phyloP scores from a whole-genome alignment of 2,888 invertebrate genomes.

The Ophion slaviceki region DNA sequence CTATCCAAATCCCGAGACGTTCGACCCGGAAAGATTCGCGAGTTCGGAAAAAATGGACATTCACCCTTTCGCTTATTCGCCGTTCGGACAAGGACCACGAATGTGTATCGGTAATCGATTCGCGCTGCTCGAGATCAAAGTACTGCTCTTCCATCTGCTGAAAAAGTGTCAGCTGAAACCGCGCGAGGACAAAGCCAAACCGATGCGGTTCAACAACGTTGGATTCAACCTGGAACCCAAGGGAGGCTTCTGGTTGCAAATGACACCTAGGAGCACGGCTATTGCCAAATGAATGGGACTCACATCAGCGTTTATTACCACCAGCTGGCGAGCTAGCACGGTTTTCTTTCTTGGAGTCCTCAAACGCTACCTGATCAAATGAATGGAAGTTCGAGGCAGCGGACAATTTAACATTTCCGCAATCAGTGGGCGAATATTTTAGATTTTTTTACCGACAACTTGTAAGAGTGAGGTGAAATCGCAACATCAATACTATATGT shows the following conservation, averaged over 20 bases:
- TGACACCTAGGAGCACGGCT: constrained; percentile 15
- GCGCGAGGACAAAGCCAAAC: constrained; percentile 59
- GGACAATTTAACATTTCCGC: too few species aligned
- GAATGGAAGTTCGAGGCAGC: too few species aligned
- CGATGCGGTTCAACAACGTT: constrained; percentile 54
- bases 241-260: constrained; percentile 70
- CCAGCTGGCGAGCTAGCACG: too few species aligned
- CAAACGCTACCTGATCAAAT: too few species aligned
- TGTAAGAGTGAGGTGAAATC: too few species aligned
- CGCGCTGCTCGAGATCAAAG: constrained; percentile 69
- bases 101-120: constrained; percentile 78
- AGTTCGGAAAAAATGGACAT: not conserved
- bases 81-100: constrained; percentile 79
- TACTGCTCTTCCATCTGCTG: constrained; percentile 68
- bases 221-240: constrained; percentile 58
- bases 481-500: too few species aligned
- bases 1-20: constrained; percentile 79
- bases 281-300: not conserved
- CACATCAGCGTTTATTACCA: not conserved
- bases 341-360: too few species aligned
- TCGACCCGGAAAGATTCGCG: constrained; percentile 79
- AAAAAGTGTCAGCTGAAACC: constrained; percentile 59
- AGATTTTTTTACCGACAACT: too few species aligned
- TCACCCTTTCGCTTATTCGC: not conserved
- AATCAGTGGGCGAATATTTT: too few species aligned